These are phyloP conservation scores for Cryptoblepharus egeriae DNA, from an alignment of 2,797 vertebrate genomes.

Conservation along the genomic window DNA sequence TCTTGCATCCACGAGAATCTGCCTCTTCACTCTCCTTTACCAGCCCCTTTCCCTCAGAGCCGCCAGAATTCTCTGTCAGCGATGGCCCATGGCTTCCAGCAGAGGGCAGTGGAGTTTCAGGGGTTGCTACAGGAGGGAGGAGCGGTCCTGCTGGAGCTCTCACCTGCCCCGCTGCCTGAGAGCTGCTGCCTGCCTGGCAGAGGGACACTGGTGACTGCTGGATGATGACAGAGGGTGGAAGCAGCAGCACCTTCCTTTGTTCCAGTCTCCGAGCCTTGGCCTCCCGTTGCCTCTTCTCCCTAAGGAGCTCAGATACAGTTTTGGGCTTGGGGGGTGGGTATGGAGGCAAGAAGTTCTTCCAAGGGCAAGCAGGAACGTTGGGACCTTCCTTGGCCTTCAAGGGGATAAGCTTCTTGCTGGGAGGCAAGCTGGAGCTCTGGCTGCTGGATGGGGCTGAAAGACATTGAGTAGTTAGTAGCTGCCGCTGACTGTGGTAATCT, in stretches of 20 bases:
- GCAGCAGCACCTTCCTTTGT: slow-evolving; percentile 49
- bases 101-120: background rate
- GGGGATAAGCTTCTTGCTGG: background rate
- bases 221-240: slow-evolving; percentile 64
- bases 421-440: fast-evolving
- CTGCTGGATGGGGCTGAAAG: background rate
- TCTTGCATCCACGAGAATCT: background rate
- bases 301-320: slow-evolving; percentile 77
- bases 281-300: slow-evolving; percentile 69
- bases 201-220: slow-evolving; percentile 41
- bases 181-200: background rate
- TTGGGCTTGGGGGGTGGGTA: slow-evolving; percentile 67
- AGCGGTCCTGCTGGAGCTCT: background rate
- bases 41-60: background rate
- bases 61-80: background rate
- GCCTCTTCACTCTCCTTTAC: background rate
- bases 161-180: background rate
- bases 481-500: background rate
- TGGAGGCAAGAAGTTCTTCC: background rate
- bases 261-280: slow-evolving; percentile 33
- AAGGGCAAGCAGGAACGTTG: fast-evolving
- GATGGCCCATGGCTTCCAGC: slow-evolving; percentile 21
- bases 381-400: background rate
- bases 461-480: background rate
- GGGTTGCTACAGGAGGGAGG: background rate